A percentile compares a stretch with the other conserved stretches of the same genome.
These are phyloP conservation scores for Rutpela maculata DNA, from an alignment of 2,888 invertebrate genomes.

Conservation along the genomic window DNA sequence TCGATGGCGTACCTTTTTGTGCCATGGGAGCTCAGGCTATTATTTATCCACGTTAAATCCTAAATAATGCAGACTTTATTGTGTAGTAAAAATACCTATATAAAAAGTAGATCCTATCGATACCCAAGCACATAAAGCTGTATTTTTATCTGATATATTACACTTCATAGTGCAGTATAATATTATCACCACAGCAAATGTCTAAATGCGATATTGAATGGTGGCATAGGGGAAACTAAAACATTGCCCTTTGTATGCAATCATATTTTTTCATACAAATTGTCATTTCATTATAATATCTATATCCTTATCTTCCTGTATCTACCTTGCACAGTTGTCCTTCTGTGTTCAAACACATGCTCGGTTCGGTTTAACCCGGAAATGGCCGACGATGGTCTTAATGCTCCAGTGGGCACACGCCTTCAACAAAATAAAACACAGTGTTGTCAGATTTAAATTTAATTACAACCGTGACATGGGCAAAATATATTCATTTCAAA, in stretches of 20 bases:
- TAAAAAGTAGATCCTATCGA: background rate
- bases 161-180: background rate
- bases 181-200: conserved; percentile 19
- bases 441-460: conserved; percentile 40
- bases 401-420: conserved; percentile 54
- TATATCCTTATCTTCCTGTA: conserved; percentile 53
- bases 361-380: conserved; percentile 58
- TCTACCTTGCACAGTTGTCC: conserved; percentile 49
- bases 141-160: conserved; percentile 3
- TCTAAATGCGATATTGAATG: conserved; percentile 9
- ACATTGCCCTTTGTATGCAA: conserved; percentile 19
- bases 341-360: conserved; percentile 53
- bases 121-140: background rate
- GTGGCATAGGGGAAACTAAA: conserved; percentile 23
- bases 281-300: conserved; percentile 48
- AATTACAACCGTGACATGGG: background rate
- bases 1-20: no score
- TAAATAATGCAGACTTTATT: background rate
- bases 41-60: background rate
- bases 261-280: conserved; percentile 25
- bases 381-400: conserved; percentile 48
- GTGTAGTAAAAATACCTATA: background rate
- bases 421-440: conserved; percentile 40
- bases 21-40: no score
- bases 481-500: background rate